Percentiles rank a stretch among this genome's conserved stretches.
phyloP scores from a whole-genome alignment of 2,113 vertebrate genomes.

The Chroicocephalus ridibundus region DNA sequence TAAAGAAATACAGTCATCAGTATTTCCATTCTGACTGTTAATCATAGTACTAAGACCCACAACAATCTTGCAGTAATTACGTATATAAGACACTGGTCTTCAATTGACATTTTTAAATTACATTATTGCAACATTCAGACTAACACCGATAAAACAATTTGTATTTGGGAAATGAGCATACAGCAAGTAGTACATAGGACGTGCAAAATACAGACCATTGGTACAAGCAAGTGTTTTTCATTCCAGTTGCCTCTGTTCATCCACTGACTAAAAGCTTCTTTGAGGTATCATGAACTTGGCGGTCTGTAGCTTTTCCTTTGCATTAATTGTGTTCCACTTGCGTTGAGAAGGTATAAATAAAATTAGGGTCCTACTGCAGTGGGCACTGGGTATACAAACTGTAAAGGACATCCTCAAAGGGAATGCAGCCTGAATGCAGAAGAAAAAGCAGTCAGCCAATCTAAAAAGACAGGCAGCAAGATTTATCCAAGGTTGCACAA shows the following conservation, averaged over 20 bases:
- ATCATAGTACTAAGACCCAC: not conserved
- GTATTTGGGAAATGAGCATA: not conserved
- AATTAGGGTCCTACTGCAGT: not conserved
- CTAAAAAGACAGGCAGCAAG: not conserved
- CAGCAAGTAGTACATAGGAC: not conserved
- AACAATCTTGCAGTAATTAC: not conserved
- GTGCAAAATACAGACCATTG: too few species aligned
- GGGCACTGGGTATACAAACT: not conserved
- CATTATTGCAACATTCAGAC: not conserved
- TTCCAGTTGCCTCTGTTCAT: not conserved
- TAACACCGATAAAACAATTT: not conserved
- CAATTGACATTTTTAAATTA: not conserved
- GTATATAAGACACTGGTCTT: not conserved
- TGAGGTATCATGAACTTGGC: not conserved
- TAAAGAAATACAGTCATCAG: not conserved
- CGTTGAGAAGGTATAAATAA: not conserved
- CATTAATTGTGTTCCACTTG: not conserved
- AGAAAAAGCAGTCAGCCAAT: not conserved
- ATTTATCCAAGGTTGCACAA: not conserved
- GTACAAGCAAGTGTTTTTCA: not conserved
- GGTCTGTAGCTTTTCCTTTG: not conserved
- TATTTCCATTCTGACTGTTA: not conserved
- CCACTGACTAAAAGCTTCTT: not conserved
- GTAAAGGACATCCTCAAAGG: not conserved
- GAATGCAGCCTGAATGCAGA: not conserved